These are phyloP conservation scores for Hemicordylus capensis DNA, from an alignment of 2,113 vertebrate genomes.

Conservation along the genomic window DNA sequence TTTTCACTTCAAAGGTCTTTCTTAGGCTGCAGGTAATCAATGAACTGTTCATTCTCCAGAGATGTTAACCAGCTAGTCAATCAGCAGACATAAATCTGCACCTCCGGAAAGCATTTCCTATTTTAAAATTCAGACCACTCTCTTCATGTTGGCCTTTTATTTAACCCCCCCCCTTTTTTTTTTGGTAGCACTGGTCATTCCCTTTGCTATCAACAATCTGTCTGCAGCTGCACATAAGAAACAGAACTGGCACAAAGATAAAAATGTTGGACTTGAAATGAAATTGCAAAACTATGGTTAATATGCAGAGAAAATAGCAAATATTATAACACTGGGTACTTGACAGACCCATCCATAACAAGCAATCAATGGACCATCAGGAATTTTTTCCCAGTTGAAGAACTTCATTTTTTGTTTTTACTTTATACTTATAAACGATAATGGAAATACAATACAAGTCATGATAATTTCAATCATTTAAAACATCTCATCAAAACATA, in stretches of 20 bases:
- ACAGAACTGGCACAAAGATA: neutral
- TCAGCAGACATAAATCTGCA: constrained; percentile 7
- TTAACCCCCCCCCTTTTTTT: neutral
- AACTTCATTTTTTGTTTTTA: neutral
- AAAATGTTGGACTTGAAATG: constrained; percentile 13
- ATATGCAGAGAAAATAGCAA: neutral
- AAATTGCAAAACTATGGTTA: neutral
- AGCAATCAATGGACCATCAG: neutral
- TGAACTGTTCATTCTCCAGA: constrained; percentile 8
- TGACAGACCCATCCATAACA: neutral
- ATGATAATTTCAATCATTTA: too few species aligned
- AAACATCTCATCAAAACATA: too few species aligned
- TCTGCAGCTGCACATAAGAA: neutral
- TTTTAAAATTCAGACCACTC: constrained; percentile 28
- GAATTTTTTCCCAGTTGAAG: neutral
- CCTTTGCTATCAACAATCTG: neutral
- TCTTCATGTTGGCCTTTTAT: neutral
- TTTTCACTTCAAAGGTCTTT: constrained; percentile 30
- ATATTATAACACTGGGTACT: neutral
- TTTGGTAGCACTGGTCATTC: constrained; percentile 28
- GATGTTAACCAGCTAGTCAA: constrained; percentile 5
- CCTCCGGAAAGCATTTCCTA: neutral
- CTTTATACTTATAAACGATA: neutral
- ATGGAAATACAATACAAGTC: too few species aligned
- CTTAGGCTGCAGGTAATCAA: neutral